Evolutionary conservation across 2,113 vertebrate genomes (phyloP), one percentile per base, ranked within the genome.

Genomic region (Micronisus gabar): DNA sequence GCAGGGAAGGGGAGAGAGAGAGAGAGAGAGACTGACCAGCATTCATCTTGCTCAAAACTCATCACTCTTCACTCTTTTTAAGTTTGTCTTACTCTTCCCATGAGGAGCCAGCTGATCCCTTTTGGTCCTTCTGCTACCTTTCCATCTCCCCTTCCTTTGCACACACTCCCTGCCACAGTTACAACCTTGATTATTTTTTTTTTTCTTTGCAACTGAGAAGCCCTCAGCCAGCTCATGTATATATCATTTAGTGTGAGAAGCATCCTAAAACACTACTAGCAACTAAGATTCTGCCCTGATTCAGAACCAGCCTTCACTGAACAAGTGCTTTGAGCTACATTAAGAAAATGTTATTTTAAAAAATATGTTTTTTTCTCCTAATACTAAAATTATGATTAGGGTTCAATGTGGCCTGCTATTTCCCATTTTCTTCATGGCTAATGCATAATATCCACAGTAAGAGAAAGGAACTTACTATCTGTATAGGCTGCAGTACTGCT

Each of bases 341-440:
- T 70, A 63, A 48, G 15, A 59, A 78, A 62, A 55, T 13, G 4
- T 36, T 76, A 38, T 56, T 73, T 0, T 3, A 32, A 52, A 53
- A 74, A 67, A n/a, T 9, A 47, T 15, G 3, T 0, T 1, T 15
- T 47, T 43, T 9, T 26, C 0, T 30, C 5, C 7, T 6, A 65
- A 32, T 61, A 30, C 5, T 38, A 52, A 81, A 87, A 72, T 74
- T 76, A 9, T 62, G 15, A 26, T 79, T 80, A 30, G 15, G 4
- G 9, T 13, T 65, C 27, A 45, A 1, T n/a, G 16, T 85, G 36
- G 53, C 17, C 22, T 3, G 0, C 14, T 55, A 2, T 86, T 88
- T 86, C 27, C 22, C 26, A 26, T 26, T 92, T 95, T 90, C 55
- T 81, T 92, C 29, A 36, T 27, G 36, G n/a, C 15, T 79, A 59